Conservation (phyloP, 2,113 vertebrate species). For the Sclerurus mexicanus region DNA sequence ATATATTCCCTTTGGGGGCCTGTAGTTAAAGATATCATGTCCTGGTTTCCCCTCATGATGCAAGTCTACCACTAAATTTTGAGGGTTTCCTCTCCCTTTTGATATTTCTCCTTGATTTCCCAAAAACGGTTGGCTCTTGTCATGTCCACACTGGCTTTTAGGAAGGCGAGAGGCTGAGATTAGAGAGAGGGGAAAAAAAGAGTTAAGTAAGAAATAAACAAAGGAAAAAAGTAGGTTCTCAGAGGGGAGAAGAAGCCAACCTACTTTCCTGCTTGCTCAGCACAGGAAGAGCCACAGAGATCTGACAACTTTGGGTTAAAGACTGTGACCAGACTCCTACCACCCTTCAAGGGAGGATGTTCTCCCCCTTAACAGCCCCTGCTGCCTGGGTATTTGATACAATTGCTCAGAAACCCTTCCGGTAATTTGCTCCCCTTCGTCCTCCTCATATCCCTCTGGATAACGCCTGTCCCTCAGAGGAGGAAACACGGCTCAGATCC, state of each 20-base stretch:
- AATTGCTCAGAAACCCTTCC: not conserved
- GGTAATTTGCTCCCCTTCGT: not conserved
- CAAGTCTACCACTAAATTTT: not conserved
- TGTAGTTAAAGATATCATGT: slow-evolving; percentile 68
- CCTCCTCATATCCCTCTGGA: not conserved
- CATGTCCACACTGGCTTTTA: not conserved
- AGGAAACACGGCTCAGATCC: not conserved
- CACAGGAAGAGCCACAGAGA: not conserved
- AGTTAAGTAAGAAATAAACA: not conserved
- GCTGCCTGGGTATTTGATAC: not conserved
- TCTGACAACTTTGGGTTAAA: not conserved
- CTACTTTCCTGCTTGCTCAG: not conserved
- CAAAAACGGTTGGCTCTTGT: not conserved
- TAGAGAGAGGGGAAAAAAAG: not conserved
- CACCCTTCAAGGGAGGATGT: accelerated
- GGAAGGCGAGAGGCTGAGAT: not conserved
- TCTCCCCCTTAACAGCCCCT: not conserved
- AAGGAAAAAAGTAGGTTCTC: not conserved
- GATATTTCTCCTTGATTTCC: not conserved
- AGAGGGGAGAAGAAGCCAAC: not conserved
- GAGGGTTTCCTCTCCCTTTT: not conserved
- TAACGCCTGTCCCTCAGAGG: not conserved
- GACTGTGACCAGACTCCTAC: not conserved
- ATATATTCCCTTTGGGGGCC: slow-evolving; percentile 75
- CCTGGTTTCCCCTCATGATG: slow-evolving; percentile 47